phyloP scores from a whole-genome alignment of 2,797 vertebrate species.

The Paramormyrops hopkinsi region DNA sequence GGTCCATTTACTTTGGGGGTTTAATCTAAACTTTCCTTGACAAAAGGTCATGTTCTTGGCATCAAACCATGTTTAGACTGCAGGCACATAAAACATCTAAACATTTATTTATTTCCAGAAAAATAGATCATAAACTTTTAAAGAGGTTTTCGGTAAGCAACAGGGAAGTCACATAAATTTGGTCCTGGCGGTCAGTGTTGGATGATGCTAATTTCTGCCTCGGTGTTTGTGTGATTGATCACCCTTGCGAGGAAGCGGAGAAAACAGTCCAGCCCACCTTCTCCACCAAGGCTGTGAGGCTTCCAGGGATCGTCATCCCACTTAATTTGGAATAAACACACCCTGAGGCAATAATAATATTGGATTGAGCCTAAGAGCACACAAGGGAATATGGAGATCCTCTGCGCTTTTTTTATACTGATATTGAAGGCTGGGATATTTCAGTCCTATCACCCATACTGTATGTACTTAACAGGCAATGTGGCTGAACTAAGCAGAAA shows the following conservation, averaged over 20 bases:
- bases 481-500: not conserved
- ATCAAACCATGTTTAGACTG: not conserved
- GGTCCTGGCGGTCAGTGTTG: not conserved
- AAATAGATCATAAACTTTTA: not conserved
- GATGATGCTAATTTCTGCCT: not conserved
- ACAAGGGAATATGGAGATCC: not conserved
- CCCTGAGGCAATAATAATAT: not conserved
- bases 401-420: not conserved
- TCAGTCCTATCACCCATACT: not conserved
- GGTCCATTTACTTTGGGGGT: not conserved
- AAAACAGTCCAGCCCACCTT: not conserved
- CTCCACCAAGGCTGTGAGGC: not conserved
- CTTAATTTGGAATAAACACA: not conserved
- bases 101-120: not conserved
- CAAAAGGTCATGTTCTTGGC: not conserved
- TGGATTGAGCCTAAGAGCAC: not conserved
- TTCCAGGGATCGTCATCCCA: not conserved
- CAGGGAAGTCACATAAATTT: not conserved
- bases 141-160: not conserved
- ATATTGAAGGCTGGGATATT: not conserved
- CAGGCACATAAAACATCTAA: slow-evolving; percentile 3
- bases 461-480: not conserved
- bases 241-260: not conserved
- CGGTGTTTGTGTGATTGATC: not conserved
- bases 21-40: not conserved